Percentiles rank a stretch among this genome's conserved stretches.
Conservation (phyloP, 2,113 vertebrate species). For the Riparia riparia region DNA sequence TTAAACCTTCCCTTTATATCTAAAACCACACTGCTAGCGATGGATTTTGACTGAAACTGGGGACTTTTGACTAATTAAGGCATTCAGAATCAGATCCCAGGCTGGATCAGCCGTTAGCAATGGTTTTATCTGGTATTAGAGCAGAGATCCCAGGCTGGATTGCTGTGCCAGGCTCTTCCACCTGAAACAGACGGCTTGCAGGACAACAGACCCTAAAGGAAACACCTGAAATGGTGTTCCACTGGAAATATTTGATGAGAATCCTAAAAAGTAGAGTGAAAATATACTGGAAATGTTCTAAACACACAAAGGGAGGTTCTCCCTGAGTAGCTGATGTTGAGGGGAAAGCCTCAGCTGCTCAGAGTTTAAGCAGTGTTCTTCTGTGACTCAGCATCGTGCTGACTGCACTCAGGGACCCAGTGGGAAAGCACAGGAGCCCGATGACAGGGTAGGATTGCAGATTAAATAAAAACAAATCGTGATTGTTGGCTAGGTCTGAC, state of each 20-base stretch:
- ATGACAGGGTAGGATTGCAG: neutral
- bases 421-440: neutral
- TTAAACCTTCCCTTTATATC: neutral
- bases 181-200: neutral
- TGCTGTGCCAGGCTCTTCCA: neutral
- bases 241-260: neutral
- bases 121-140: neutral
- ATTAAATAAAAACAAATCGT: neutral
- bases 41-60: neutral
- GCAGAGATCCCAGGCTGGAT: neutral
- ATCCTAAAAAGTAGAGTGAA: neutral
- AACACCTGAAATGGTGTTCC: neutral
- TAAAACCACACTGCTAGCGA: neutral
- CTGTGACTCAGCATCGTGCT: neutral
- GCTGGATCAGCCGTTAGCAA: neutral
- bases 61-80: neutral
- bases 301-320: accelerated
- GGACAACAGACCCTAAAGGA: neutral
- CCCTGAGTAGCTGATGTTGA: neutral
- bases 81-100: neutral
- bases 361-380: neutral
- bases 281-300: neutral
- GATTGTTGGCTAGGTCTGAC: neutral
- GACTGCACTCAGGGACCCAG: neutral
- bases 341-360: neutral